Base-by-base conservation (phyloP, 2,888 invertebrate genomes). In the Lottia gigantea region DNA sequence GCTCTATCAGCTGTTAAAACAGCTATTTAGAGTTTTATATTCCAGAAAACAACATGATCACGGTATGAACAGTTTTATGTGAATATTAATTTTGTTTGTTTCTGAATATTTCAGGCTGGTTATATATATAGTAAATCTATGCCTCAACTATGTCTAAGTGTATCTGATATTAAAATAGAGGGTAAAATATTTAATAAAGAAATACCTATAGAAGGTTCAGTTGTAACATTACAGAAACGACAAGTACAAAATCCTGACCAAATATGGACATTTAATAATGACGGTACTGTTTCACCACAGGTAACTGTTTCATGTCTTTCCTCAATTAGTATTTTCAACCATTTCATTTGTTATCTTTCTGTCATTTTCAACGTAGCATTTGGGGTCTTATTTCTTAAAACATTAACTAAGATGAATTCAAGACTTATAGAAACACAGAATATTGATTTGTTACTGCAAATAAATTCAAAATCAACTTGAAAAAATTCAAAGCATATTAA, bases 231-330 rank as follows among this genome's bases (percentile, higher is more conserved):
- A 61, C 83, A 86, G 76, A 84, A 85, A 76, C 84, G 82, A 64
- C 79, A 78, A 74, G 66, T 78, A 7, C 80, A 81, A 25, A 83
- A 80, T 66, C 76, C 80, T 11, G 72, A 76, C 62, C 88, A 88
- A 77, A 78, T 80, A 67, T 88, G 88, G 88, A 75, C 70, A 19
- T 87, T 88, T 75, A 83, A 81, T 40, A 68, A 80, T 7, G 85
- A 87, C 71, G 88, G 86, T n/a, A 81, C 81, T 19, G 83, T 88
- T 16, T 78, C 78, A 15, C 77, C 80, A 62, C 75, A 80, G 79
- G 86, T 85, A 73, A 71, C 72, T 6, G 40, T 40, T 67, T n/a
- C n/a, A n/a, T n/a, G n/a, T n/a, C n/a, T n/a, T n/a, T n/a, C n/a
- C n/a, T n/a, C n/a, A n/a, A n/a, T n/a, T n/a, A n/a, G n/a, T n/a